Evolutionary conservation across 2,888 invertebrate genomes (phyloP).

Genomic region (Pomacea canaliculata): DNA sequence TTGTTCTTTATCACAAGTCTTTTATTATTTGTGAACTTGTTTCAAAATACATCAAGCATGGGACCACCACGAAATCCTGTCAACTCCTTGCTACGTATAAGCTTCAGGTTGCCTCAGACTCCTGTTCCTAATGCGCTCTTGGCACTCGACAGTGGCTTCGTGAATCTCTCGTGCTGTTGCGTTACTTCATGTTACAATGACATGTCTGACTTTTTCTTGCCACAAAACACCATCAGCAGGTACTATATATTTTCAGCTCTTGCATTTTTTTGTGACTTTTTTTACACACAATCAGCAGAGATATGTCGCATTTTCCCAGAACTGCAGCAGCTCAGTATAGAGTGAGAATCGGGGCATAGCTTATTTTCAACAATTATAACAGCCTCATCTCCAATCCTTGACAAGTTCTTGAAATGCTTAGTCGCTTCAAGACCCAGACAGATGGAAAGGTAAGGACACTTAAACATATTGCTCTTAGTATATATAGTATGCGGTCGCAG

Average conservation of each 20-base stretch:
- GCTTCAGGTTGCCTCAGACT: conserved; percentile 46
- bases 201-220: too few relatives aligned
- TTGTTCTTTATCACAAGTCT: too few relatives aligned
- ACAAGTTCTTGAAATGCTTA: conserved; percentile 96
- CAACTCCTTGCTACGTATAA: conserved; percentile 53
- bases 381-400: conserved; percentile 90
- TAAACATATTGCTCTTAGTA: neutral
- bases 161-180: too few relatives aligned
- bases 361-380: conserved; percentile 98
- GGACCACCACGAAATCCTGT: conserved; percentile 45
- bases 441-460: conserved; percentile 78
- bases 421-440: conserved; percentile 92
- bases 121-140: conserved; percentile 27
- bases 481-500: too few relatives aligned
- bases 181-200: too few relatives aligned
- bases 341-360: conserved; percentile 98
- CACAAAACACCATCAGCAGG: too few relatives aligned
- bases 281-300: conserved; percentile 41
- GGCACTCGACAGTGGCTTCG: too few relatives aligned
- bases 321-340: conserved; percentile 87
- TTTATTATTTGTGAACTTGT: too few relatives aligned
- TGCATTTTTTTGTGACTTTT: neutral
- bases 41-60: conserved; percentile 36
- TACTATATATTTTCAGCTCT: neutral
- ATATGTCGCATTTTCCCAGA: conserved; percentile 73